Evolutionary conservation across 2,888 invertebrate genomes (phyloP).

Genomic region (Watsonalla binaria): DNA sequence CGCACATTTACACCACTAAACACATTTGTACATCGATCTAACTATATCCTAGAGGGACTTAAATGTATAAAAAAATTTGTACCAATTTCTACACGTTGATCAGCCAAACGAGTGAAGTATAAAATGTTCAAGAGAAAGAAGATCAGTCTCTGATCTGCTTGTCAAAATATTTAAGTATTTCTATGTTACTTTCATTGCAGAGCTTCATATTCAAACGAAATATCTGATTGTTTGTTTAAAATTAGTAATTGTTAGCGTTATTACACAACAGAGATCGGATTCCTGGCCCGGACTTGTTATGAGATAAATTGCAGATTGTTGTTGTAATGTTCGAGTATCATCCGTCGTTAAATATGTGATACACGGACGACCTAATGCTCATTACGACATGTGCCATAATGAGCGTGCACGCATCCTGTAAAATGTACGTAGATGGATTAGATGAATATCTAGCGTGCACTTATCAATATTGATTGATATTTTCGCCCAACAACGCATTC

Average conservation of each 20-base stretch:
- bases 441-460: not conserved
- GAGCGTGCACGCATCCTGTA: not conserved
- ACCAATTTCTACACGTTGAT: too few relatives aligned
- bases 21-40: too few relatives aligned
- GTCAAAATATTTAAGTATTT: not conserved
- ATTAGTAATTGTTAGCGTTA: slow-evolving; percentile 19
- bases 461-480: not conserved
- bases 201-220: not conserved
- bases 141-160: not conserved
- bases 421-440: not conserved
- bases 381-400: not conserved
- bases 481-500: not conserved
- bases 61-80: too few relatives aligned
- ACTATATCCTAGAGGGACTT: too few relatives aligned
- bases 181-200: not conserved
- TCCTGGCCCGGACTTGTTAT: slow-evolving; percentile 33
- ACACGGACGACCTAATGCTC: not conserved
- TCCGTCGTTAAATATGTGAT: slow-evolving; percentile 9
- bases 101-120: too few relatives aligned
- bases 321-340: slow-evolving; percentile 27
- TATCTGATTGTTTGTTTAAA: slow-evolving; percentile 21
- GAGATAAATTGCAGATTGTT: slow-evolving; percentile 33
- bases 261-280: slow-evolving; percentile 27
- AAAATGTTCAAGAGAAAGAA: too few relatives aligned
- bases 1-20: too few relatives aligned